These are phyloP conservation scores for Eupithecia abbreviata DNA, from an alignment of 2,888 invertebrate genomes.

Conservation along the genomic window DNA sequence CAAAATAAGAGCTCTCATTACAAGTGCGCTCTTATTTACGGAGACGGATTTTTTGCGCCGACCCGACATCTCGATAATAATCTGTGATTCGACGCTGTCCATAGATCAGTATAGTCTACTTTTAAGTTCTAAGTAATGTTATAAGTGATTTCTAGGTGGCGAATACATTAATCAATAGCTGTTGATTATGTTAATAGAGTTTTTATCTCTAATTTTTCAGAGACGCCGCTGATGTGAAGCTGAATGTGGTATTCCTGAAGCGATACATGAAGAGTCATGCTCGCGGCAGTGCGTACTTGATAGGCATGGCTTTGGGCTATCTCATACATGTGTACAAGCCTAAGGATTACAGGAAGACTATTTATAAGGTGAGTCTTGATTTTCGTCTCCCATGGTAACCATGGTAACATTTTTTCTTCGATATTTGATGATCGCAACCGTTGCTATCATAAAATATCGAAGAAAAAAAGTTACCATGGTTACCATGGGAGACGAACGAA, in stretches of 20 bases:
- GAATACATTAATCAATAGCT: not conserved
- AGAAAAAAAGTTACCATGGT: too few relatives aligned
- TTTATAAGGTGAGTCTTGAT: constrained; percentile 48
- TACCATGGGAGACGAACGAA: too few relatives aligned
- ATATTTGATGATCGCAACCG: too few relatives aligned
- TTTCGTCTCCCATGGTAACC: not conserved
- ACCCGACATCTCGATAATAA: too few relatives aligned
- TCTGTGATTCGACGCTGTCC: too few relatives aligned
- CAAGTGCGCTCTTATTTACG: too few relatives aligned
- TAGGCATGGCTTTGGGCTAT: constrained; percentile 52
- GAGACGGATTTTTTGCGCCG: too few relatives aligned
- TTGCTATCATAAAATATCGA: too few relatives aligned
- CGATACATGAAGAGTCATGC: constrained; percentile 47
- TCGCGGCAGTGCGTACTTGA: constrained; percentile 50
- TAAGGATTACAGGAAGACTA: constrained; percentile 44
- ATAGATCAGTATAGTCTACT: not conserved
- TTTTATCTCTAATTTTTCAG: constrained; percentile 26
- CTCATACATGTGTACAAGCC: constrained; percentile 50
- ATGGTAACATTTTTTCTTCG: too few relatives aligned
- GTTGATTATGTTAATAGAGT: not conserved
- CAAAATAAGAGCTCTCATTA: too few relatives aligned
- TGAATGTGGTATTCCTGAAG: constrained; percentile 24
- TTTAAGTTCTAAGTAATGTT: not conserved
- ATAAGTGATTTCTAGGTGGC: not conserved
- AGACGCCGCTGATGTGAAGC: constrained; percentile 5